Evolutionary conservation across 2,113 vertebrate species (phyloP).

Genomic region (Bubo scandiacus): DNA sequence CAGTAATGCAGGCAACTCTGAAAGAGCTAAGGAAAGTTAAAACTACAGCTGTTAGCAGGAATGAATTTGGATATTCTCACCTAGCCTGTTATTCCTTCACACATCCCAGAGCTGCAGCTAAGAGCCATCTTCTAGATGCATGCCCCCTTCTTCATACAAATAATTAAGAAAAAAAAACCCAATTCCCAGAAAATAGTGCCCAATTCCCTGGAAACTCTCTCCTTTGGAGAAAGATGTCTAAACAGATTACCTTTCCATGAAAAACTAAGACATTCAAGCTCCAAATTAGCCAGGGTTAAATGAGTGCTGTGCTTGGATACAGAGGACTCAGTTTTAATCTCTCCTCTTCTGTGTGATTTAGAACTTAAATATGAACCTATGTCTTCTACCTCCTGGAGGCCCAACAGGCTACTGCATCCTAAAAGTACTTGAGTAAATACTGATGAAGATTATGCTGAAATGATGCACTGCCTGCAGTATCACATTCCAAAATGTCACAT

Average conservation of each 20-base stretch:
- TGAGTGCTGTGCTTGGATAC: not conserved
- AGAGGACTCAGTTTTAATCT: not conserved
- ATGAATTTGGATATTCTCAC: not conserved
- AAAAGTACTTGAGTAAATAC: not conserved
- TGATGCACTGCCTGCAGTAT: not conserved
- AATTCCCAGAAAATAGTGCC: not conserved
- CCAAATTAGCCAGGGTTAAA: not conserved
- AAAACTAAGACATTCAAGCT: not conserved
- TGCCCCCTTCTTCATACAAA: not conserved
- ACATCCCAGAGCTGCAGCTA: not conserved
- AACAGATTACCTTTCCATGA: not conserved
- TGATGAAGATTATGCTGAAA: not conserved
- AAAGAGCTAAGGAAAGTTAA: not conserved
- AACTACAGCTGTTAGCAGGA: not conserved
- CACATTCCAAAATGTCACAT: not conserved
- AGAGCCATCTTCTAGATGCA: not conserved
- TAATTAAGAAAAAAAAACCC: not conserved
- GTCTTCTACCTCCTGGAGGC: not conserved
- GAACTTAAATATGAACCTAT: not conserved
- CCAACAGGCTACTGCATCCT: not conserved
- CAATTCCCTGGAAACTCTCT: not conserved
- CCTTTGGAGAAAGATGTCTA: not conserved
- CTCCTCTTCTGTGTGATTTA: not conserved
- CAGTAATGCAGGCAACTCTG: not conserved
- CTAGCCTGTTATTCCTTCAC: not conserved